phyloP scores from a whole-genome alignment of 2,888 invertebrate genomes.

The Drosophila trichaetosa region DNA sequence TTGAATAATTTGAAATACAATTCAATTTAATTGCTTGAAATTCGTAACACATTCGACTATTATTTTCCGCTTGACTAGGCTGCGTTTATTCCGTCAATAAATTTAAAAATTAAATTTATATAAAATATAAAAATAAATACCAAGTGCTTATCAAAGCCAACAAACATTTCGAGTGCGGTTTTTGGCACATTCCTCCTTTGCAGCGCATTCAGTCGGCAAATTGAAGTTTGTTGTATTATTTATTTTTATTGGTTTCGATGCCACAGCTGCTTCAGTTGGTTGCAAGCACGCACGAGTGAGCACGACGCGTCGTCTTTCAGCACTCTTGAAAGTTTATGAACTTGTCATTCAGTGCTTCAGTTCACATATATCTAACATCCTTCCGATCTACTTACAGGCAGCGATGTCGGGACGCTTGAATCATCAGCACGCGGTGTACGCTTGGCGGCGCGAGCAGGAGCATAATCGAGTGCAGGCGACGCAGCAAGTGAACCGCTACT shows the following conservation, averaged over 20 bases:
- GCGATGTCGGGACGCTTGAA: conserved; percentile 68
- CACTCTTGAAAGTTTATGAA: conserved; percentile 62
- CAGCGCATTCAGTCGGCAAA: conserved; percentile 53
- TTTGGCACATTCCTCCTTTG: conserved; percentile 29
- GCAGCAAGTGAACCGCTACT: conserved; percentile 82
- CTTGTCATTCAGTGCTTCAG: conserved; percentile 58
- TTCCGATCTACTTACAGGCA: conserved; percentile 21
- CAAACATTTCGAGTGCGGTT: conserved; percentile 11
- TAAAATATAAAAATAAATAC: conserved; percentile 22
- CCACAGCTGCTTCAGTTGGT: conserved; percentile 9
- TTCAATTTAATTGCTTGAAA: not conserved
- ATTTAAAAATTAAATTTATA: not conserved
- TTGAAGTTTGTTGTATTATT: conserved; percentile 36
- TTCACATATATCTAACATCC: conserved; percentile 29
- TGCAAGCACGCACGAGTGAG: conserved; percentile 54
- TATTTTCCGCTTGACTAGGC: conserved; percentile 31
- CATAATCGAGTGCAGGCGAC: conserved; percentile 80
- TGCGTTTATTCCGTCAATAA: conserved; percentile 13
- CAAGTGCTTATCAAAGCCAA: conserved; percentile 10
- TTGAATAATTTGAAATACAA: conserved; percentile 1
- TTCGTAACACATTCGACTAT: conserved; percentile 2
- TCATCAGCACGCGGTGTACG: conserved; percentile 82
- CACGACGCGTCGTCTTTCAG: conserved; percentile 9
- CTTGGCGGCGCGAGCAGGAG: conserved; percentile 82
- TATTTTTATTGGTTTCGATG: conserved; percentile 8